phyloP scores from a whole-genome alignment of 2,113 vertebrate species.

The Lathamus discolor region DNA sequence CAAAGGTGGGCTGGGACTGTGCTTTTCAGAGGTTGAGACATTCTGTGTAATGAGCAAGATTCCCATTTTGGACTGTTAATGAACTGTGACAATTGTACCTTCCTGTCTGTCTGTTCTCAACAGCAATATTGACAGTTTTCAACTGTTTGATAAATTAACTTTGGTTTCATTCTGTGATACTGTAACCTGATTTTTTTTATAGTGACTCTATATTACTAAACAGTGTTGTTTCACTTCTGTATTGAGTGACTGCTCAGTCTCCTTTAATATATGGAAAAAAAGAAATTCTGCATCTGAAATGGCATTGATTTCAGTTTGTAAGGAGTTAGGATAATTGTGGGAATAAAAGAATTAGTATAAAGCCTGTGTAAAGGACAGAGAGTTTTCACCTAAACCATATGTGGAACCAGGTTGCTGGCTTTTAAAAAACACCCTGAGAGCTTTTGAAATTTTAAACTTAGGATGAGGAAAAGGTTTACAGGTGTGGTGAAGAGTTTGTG shows the following conservation, averaged over 20 bases:
- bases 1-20: background rate
- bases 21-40: background rate
- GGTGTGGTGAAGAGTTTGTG: background rate
- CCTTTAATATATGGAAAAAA: conserved; percentile 32
- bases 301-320: conserved; percentile 11
- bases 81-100: background rate
- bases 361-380: background rate
- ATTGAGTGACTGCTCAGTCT: background rate
- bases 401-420: background rate
- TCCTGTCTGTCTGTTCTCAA: background rate
- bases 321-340: background rate
- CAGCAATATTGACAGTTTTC: conserved; percentile 38
- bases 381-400: background rate
- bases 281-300: conserved; percentile 16
- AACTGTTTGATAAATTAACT: background rate
- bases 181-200: conserved; percentile 41
- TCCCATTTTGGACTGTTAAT: background rate
- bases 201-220: conserved; percentile 25
- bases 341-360: background rate
- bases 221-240: conserved; percentile 7
- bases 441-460: background rate
- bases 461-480: background rate
- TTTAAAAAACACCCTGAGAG: background rate
- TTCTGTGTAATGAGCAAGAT: background rate
- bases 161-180: conserved; percentile 18